Percentiles rank a stretch among this genome's conserved stretches.
Conservation (phyloP, 1,140 invertebrate species). For the Solenopsis fugax region DNA sequence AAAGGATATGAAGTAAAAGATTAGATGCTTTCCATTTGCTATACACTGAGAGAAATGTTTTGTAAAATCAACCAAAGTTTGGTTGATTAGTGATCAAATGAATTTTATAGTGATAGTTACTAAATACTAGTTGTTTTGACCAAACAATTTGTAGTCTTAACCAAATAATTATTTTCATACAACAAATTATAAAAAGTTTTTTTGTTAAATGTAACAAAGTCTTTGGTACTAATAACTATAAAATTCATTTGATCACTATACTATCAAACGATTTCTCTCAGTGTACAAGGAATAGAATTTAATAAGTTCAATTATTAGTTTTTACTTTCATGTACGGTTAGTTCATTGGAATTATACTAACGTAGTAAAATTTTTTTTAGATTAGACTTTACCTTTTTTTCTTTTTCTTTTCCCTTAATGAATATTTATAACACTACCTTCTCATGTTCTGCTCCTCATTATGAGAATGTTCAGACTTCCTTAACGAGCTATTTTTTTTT, state of each 20-base stretch:
- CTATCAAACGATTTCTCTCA: no score
- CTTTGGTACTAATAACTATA: no score
- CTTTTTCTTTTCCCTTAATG: slow-evolving; percentile 10
- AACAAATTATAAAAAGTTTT: no score
- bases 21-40: neutral
- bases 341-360: neutral
- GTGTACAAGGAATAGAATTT: neutral
- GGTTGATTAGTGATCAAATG: no score
- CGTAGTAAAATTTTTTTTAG: neutral
- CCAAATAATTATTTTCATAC: no score
- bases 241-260: no score
- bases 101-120: no score
- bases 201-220: no score
- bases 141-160: no score
- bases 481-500: slow-evolving; percentile 44
- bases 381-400: neutral
- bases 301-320: neutral
- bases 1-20: neutral
- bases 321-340: neutral
- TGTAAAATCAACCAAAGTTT: no score
- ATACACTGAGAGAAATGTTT: no score
- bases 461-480: slow-evolving; percentile 49
- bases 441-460: slow-evolving; percentile 52
- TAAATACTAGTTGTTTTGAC: no score
- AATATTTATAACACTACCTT: slow-evolving; percentile 51